A percentile compares a stretch with the other conserved stretches of the same genome.
Conservation (phyloP, 2,113 vertebrate species). For the Cnemophilus loriae region DNA sequence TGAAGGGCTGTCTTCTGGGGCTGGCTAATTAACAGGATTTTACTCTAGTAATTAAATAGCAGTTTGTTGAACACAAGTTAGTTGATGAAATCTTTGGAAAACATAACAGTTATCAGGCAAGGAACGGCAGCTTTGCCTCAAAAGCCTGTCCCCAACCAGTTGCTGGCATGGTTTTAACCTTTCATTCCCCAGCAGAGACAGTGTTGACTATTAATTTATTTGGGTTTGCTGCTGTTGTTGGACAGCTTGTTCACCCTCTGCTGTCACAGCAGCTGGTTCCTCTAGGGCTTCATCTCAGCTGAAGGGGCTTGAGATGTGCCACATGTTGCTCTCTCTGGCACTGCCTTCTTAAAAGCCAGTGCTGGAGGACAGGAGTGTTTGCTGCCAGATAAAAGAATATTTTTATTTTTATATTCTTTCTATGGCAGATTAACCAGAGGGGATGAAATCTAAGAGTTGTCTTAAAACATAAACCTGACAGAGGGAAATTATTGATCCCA, state of each 20-base stretch:
- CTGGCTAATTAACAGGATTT: constrained; percentile 42
- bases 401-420: neutral
- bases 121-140: neutral
- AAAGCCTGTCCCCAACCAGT: neutral
- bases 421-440: neutral
- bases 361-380: neutral
- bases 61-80: constrained; percentile 22
- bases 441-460: neutral
- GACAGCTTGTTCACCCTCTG: neutral
- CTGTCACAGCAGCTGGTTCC: neutral
- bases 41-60: constrained; percentile 43
- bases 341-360: neutral
- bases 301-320: neutral
- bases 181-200: neutral
- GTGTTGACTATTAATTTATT: neutral
- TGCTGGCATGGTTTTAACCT: neutral
- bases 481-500: constrained; percentile 29
- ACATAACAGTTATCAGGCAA: constrained; percentile 10
- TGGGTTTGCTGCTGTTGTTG: neutral
- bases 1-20: constrained; percentile 33
- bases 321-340: neutral
- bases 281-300: neutral
- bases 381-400: neutral
- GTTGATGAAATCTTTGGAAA: constrained; percentile 45
- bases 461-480: constrained; percentile 22